A percentile compares a stretch with the other conserved stretches of the same genome.
Conservation (phyloP, 2,113 vertebrate species). For the Xenopus tropicalis region DNA sequence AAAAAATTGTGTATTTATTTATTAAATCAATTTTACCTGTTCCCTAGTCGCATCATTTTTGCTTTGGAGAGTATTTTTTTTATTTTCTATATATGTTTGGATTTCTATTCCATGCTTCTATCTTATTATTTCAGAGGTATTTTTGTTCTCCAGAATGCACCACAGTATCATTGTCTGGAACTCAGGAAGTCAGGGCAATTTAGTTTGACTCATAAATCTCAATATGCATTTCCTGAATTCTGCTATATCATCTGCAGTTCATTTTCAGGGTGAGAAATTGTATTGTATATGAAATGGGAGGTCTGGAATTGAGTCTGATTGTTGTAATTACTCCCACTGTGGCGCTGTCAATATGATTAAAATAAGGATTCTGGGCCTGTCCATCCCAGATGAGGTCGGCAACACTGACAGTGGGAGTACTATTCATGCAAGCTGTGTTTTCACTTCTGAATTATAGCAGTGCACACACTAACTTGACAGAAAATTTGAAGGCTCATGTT, state of each 20-base stretch:
- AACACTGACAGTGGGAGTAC: constrained; percentile 62
- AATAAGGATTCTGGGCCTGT: constrained; percentile 64
- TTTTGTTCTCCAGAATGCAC: too few relatives aligned
- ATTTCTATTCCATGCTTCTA: too few relatives aligned
- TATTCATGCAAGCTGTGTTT: constrained; percentile 61
- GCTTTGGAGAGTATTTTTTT: too few relatives aligned
- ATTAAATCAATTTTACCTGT: too few relatives aligned
- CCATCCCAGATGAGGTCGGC: constrained; percentile 68
- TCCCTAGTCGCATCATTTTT: too few relatives aligned
- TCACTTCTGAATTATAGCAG: constrained; percentile 55
- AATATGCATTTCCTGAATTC: constrained; percentile 52
- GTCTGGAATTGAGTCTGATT: constrained; percentile 65
- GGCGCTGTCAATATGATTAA: constrained; percentile 72
- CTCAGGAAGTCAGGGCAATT: too few relatives aligned
- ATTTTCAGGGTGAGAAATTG: constrained; percentile 60
- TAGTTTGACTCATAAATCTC: constrained; percentile 49
- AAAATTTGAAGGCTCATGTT: constrained; percentile 63
- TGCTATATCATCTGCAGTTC: constrained; percentile 62
- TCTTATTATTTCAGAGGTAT: too few relatives aligned
- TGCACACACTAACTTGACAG: constrained; percentile 57
- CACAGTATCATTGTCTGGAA: too few relatives aligned
- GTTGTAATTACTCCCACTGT: constrained; percentile 75
- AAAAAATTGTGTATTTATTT: too few relatives aligned
- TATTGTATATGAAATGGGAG: constrained; percentile 65
- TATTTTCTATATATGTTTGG: too few relatives aligned